Percentiles rank a stretch among this genome's conserved stretches.
Evolutionary conservation across 1,140 invertebrate genomes (phyloP).

Genomic region (Teleopsis dalmanni): DNA sequence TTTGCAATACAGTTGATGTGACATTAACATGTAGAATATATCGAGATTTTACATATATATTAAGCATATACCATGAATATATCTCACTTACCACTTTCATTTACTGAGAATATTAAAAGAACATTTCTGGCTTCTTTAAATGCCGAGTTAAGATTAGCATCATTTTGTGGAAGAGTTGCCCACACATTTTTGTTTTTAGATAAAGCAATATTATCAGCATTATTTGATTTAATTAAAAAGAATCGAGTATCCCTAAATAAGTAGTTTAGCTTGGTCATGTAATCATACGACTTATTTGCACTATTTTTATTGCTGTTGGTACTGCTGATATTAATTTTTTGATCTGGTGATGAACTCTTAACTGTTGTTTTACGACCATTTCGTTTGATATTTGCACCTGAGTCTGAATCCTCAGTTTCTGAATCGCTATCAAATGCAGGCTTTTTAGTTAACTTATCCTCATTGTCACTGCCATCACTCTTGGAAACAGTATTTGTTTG

Average conservation of each 20-base stretch:
- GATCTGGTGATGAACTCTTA: slow-evolving; percentile 32
- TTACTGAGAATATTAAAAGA: slow-evolving; percentile 92
- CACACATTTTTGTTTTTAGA: slow-evolving; percentile 95
- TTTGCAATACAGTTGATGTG: not conserved
- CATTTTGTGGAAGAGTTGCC: slow-evolving; percentile 96
- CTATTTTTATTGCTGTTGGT: not conserved
- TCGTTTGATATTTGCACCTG: slow-evolving; percentile 35
- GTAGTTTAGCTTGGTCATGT: slow-evolving; percentile 85
- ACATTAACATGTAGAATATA: not conserved
- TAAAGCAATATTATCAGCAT: slow-evolving; percentile 90
- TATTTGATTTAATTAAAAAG: slow-evolving; percentile 97
- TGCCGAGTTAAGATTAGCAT: slow-evolving; percentile 91
- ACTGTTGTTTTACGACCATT: slow-evolving; percentile 28
- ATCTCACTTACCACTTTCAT: slow-evolving; percentile 72
- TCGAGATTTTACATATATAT: not conserved
- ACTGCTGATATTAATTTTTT: slow-evolving; percentile 13
- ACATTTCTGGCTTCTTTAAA: slow-evolving; percentile 89
- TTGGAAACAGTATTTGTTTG: slow-evolving; percentile 19
- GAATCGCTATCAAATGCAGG: slow-evolving; percentile 19
- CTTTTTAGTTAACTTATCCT: slow-evolving; percentile 31
- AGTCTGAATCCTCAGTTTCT: slow-evolving; percentile 38
- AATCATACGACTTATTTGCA: slow-evolving; percentile 68
- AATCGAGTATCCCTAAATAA: slow-evolving; percentile 90
- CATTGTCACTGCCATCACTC: slow-evolving; percentile 31
- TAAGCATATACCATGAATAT: not conserved